Evolutionary conservation across 2,888 invertebrate genomes (phyloP).

Genomic region (Polyommatus iphigenia): DNA sequence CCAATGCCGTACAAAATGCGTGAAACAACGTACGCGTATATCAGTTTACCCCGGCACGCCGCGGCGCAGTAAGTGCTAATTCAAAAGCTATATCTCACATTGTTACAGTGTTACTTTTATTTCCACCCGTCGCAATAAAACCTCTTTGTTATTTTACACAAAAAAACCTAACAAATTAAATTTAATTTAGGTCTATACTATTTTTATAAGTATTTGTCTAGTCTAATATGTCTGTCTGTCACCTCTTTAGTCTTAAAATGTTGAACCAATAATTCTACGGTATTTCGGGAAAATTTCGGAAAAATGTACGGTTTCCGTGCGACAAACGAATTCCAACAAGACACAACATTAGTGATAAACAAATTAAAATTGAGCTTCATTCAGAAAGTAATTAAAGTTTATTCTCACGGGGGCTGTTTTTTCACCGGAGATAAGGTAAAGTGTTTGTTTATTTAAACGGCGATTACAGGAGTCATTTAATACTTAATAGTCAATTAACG

Average conservation of each 20-base stretch:
- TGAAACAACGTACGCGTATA: conserved; percentile 2
- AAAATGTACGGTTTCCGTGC: background rate
- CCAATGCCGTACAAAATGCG: conserved; percentile 23
- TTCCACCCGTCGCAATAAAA: background rate
- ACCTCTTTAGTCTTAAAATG: background rate
- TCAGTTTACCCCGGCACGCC: conserved; percentile 3
- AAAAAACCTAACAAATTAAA: too few relatives aligned
- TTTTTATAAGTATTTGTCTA: too few relatives aligned
- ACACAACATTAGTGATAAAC: background rate
- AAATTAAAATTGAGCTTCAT: background rate
- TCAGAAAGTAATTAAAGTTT: background rate
- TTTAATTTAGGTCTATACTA: too few relatives aligned
- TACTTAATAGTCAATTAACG: conserved; percentile 67
- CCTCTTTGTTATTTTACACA: background rate
- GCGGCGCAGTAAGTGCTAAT: background rate
- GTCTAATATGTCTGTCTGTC: too few relatives aligned
- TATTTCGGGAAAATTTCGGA: too few relatives aligned
- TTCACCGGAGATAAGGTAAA: background rate
- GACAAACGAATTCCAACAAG: background rate
- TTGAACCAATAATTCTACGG: background rate
- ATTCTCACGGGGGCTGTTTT: background rate
- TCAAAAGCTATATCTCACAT: conserved; percentile 16
- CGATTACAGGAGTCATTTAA: conserved; percentile 29
- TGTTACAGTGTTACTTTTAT: background rate
- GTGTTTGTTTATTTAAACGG: conserved; percentile 26